Percentiles rank a stretch among this genome's conserved stretches.
Evolutionary conservation across 2,113 vertebrate species (phyloP).

Genomic region (Alexandromys fortis): DNA sequence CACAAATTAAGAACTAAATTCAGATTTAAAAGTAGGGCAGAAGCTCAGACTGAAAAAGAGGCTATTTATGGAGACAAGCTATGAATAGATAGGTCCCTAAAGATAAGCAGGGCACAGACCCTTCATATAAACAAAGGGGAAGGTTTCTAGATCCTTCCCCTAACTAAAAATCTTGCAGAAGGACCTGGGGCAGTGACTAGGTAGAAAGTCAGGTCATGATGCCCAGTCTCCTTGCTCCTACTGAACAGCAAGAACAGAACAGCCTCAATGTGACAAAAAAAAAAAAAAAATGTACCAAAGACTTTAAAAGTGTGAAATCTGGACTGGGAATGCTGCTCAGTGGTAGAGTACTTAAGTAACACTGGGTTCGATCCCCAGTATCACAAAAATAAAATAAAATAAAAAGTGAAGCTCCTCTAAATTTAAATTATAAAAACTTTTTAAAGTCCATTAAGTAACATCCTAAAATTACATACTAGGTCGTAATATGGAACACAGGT

Average conservation of each 20-base stretch:
- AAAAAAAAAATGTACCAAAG: neutral
- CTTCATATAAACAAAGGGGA: neutral
- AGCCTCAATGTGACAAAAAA: neutral
- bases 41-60: neutral
- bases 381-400: neutral
- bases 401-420: neutral
- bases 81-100: neutral
- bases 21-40: slow-evolving; percentile 33
- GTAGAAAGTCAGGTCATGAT: neutral
- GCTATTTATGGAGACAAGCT: neutral
- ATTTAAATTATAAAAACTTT: slow-evolving; percentile 7
- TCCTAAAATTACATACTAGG: neutral
- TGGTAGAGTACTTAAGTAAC: neutral
- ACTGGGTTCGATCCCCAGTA: neutral
- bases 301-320: slow-evolving; percentile 28
- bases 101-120: neutral
- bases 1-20: slow-evolving; percentile 57
- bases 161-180: neutral
- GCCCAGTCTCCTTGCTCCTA: neutral
- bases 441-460: neutral
- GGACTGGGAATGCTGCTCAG: neutral
- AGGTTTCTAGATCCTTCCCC: neutral
- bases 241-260: neutral
- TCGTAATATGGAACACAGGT: neutral
- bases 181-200: neutral